Evolutionary conservation across 2,113 vertebrate genomes (phyloP).

Genomic region (Ceyx cyanopectus): DNA sequence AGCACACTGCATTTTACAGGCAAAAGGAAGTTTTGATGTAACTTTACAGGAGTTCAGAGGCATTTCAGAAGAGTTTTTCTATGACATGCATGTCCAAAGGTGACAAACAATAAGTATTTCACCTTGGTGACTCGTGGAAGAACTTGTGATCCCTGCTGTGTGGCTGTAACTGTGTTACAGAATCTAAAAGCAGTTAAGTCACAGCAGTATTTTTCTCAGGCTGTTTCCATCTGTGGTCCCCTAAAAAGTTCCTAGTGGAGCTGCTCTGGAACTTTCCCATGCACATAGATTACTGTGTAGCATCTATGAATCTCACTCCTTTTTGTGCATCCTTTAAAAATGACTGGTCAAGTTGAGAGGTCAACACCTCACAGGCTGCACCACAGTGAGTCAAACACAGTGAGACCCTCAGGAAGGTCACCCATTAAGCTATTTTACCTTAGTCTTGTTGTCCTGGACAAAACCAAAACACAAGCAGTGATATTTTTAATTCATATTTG

Average conservation of each 20-base stretch:
- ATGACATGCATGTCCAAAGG: background rate
- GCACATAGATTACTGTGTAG: background rate
- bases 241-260: background rate
- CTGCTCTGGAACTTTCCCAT: background rate
- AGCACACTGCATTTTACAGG: background rate
- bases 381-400: background rate
- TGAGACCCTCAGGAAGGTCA: background rate
- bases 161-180: background rate
- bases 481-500: background rate
- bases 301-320: background rate
- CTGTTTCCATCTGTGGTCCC: background rate
- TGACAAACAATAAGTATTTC: background rate
- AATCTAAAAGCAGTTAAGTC: background rate
- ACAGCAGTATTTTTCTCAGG: background rate
- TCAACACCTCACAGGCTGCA: background rate
- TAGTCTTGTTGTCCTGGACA: background rate
- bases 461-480: background rate
- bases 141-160: background rate
- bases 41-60: background rate
- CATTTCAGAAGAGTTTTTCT: background rate
- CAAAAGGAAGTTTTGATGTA: background rate
- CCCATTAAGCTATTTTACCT: background rate
- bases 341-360: background rate
- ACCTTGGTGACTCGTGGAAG: background rate
- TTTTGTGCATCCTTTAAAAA: background rate